A percentile compares a stretch with the other conserved stretches of the same genome.
Conservation (phyloP, 2,797 vertebrate species). For the Trachurus trachurus region DNA sequence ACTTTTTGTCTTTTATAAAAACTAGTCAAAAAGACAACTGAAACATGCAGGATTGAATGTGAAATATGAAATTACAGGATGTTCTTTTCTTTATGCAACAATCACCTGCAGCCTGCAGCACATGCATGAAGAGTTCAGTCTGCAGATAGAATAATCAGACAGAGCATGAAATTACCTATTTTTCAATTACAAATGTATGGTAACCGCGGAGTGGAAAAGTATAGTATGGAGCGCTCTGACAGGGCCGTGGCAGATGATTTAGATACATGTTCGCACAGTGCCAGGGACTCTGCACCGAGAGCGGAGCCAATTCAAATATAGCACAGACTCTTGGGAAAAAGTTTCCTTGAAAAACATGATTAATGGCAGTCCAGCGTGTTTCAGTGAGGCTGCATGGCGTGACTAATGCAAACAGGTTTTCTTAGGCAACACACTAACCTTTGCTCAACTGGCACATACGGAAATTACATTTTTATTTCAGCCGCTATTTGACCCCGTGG, state of each 20-base stretch:
- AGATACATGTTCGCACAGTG: slow-evolving; percentile 69
- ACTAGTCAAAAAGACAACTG: not conserved
- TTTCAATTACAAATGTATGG: slow-evolving; percentile 45
- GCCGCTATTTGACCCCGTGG: slow-evolving; percentile 33
- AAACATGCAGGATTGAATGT: slow-evolving; percentile 5
- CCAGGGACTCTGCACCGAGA: slow-evolving; percentile 74
- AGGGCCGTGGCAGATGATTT: slow-evolving; percentile 73
- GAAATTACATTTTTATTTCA: slow-evolving; percentile 58
- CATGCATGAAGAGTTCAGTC: slow-evolving; percentile 3
- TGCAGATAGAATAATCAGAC: slow-evolving; percentile 26
- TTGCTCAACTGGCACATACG: slow-evolving; percentile 61
- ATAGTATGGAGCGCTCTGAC: slow-evolving; percentile 47
- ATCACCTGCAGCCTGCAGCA: slow-evolving; percentile 2
- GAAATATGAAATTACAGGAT: not conserved
- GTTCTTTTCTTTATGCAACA: not conserved
- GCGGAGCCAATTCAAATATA: slow-evolving; percentile 84
- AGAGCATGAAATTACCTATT: slow-evolving; percentile 49
- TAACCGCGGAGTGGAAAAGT: slow-evolving; percentile 59
- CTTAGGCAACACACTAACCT: slow-evolving; percentile 71
- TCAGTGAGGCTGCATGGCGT: slow-evolving; percentile 64
- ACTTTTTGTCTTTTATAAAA: not conserved
- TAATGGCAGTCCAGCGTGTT: slow-evolving; percentile 67
- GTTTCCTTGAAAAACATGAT: slow-evolving; percentile 80
- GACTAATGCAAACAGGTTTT: slow-evolving; percentile 78
- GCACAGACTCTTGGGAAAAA: slow-evolving; percentile 73